Base-by-base conservation (phyloP, 2,113 vertebrate genomes). In the Antigone vipio region DNA sequence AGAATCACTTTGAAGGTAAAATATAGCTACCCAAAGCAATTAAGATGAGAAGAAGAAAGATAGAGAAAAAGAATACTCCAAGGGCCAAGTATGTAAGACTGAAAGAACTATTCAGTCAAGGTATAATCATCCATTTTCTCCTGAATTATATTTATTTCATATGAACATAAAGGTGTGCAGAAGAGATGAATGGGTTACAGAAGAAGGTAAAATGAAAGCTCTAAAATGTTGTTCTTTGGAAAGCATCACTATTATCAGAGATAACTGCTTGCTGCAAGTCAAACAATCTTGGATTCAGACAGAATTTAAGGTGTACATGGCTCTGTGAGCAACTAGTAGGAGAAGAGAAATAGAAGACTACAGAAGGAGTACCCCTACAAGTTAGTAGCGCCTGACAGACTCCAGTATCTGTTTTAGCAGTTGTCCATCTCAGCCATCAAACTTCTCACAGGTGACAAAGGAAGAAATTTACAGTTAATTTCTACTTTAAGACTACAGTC, bases 81-180 rank as follows among this genome's bases (percentile, higher is more conserved):
- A 93, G 79, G 83, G 55, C 52, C 66, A 90, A 67, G 47, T 32
- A 78, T 8, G 14, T 42, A 85, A 83, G 55, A 91, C 45, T 71
- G 40, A 73, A 93, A 86, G 62, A 84, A 44, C 76, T 89, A 87
- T 77, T 93, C 93, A 88, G 55, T 77, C 64, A 86, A 82, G 40
- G 72, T 38, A 87, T 42, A 94, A 95, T 74, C 10, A 90, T 42
- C 29, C 38, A 80, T 85, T 92, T 92, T 30, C 42, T 78, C 50
- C 44, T 68, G 73, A 92, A 93, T 89, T 94, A 50, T 66, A 84
- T 95, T 96, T 92, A 87, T 92, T 93, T 89, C 79, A 88, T 85
- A 86, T 1, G 27, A 95, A 86, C 24, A 85, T 49, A 78, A 89
- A 95, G 34, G 40, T 69, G 13, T 67, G 78, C 38, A 73, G 72